Evolutionary conservation across 1,140 invertebrate genomes (phyloP).

Genomic region (Lamellibrachia luymesi): DNA sequence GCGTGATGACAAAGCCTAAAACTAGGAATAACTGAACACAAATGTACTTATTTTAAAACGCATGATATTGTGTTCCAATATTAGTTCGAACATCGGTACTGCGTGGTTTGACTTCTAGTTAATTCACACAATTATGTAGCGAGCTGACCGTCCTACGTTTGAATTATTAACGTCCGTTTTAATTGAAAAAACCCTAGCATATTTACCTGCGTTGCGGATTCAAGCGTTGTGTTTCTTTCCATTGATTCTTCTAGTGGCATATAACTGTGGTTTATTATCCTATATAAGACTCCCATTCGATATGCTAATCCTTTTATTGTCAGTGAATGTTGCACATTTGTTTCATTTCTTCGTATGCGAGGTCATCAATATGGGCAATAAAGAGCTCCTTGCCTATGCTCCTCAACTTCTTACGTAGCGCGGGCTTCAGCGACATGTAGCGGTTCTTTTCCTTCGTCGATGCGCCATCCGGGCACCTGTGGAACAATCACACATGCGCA

Average conservation of each 20-base stretch:
- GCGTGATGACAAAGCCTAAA: too few relatives aligned
- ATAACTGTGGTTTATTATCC: not conserved
- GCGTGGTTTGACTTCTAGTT: too few relatives aligned
- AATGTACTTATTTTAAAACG: too few relatives aligned
- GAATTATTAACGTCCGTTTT: too few relatives aligned
- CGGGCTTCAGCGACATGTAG: not conserved
- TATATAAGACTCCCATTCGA: not conserved
- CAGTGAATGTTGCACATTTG: not conserved
- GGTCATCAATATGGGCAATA: not conserved
- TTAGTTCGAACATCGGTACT: too few relatives aligned
- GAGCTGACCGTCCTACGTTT: too few relatives aligned
- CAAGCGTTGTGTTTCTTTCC: too few relatives aligned
- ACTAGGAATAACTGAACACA: too few relatives aligned
- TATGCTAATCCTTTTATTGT: not conserved
- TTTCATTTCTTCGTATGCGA: not conserved
- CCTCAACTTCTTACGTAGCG: not conserved
- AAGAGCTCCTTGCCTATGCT: not conserved
- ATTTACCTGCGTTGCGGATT: not conserved
- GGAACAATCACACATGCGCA: not conserved
- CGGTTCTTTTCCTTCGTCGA: not conserved
- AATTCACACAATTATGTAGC: too few relatives aligned
- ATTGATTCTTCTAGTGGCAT: not conserved
- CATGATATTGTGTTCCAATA: too few relatives aligned
- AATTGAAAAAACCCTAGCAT: too few relatives aligned
- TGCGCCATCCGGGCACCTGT: not conserved